Evolutionary conservation across 2,888 invertebrate genomes (phyloP).

Genomic region (Acholoe squamosa): DNA sequence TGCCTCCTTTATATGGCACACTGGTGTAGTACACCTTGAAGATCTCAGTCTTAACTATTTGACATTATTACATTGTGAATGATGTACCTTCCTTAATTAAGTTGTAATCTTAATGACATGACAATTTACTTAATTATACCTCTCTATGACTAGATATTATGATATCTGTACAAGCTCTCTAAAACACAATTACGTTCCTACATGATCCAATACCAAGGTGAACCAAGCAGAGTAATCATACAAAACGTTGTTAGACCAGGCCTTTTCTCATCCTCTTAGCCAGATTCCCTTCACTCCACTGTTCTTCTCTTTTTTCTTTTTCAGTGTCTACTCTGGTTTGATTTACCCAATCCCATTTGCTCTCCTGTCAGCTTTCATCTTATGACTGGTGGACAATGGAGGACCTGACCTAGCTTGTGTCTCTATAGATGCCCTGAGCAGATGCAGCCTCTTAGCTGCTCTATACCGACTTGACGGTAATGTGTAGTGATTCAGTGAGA

Average conservation of each 20-base stretch:
- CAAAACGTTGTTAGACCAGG: background rate
- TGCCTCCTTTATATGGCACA: no score
- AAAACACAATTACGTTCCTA: background rate
- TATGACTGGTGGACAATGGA: background rate
- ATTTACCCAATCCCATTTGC: background rate
- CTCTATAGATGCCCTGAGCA: background rate
- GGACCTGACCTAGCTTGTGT: background rate
- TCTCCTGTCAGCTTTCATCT: background rate
- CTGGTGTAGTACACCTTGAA: no score
- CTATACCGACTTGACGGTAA: no score
- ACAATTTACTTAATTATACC: no score
- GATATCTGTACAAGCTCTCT: background rate
- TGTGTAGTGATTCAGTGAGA: no score
- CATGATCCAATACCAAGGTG: conserved; percentile 4
- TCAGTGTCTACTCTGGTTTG: background rate
- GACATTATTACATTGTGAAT: no score
- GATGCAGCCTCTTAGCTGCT: no score
- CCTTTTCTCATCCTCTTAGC: no score
- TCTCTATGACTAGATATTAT: no score
- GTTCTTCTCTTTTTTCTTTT: background rate
- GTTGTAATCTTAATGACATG: no score
- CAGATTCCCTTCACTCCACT: background rate
- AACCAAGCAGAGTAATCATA: background rate
- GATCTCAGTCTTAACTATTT: no score
- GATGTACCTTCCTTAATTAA: no score